Percentiles rank a stretch among this genome's conserved stretches.
These are phyloP conservation scores for Gymnoscelis rufifasciata DNA, from an alignment of 2,888 invertebrate species.

Conservation along the genomic window DNA sequence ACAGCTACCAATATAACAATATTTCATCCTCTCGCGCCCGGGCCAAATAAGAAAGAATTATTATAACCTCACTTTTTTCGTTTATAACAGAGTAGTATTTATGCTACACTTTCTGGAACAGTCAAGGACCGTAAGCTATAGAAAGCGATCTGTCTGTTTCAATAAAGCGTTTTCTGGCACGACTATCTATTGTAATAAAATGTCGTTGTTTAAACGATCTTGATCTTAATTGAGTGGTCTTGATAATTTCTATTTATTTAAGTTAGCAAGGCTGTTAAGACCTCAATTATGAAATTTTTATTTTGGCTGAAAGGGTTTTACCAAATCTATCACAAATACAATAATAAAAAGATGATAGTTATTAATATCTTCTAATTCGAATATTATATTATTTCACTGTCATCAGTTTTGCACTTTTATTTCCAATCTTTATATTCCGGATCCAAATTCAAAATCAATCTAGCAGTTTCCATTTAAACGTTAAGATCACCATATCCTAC, in stretches of 20 bases:
- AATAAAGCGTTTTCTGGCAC: conserved; percentile 61
- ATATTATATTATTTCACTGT: too few species aligned
- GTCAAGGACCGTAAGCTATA: conserved; percentile 61
- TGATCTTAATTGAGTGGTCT: conserved; percentile 53
- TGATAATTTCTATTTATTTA: conserved; percentile 19
- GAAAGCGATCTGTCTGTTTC: conserved; percentile 58
- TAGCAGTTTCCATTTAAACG: conserved; percentile 4
- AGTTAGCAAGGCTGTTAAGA: not conserved
- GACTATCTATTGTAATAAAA: conserved; percentile 53
- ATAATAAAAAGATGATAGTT: not conserved
- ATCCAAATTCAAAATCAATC: not conserved
- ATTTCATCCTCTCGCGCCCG: conserved; percentile 65
- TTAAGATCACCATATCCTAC: conserved; percentile 1
- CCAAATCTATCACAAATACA: not conserved
- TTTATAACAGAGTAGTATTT: conserved; percentile 56
- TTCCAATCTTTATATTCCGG: too few species aligned
- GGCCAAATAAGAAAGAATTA: conserved; percentile 36
- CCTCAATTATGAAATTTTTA: not conserved
- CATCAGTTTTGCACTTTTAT: too few species aligned
- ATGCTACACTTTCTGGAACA: conserved; percentile 55
- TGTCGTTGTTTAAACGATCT: conserved; percentile 52
- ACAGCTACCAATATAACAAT: conserved; percentile 68
- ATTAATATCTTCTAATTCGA: too few species aligned
- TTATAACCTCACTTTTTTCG: conserved; percentile 38
- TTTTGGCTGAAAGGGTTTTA: too few species aligned